Percentiles rank a stretch among this genome's conserved stretches.
These are phyloP conservation scores for Oncorhynchus keta DNA, from an alignment of 2,113 vertebrate species.

Conservation along the genomic window DNA sequence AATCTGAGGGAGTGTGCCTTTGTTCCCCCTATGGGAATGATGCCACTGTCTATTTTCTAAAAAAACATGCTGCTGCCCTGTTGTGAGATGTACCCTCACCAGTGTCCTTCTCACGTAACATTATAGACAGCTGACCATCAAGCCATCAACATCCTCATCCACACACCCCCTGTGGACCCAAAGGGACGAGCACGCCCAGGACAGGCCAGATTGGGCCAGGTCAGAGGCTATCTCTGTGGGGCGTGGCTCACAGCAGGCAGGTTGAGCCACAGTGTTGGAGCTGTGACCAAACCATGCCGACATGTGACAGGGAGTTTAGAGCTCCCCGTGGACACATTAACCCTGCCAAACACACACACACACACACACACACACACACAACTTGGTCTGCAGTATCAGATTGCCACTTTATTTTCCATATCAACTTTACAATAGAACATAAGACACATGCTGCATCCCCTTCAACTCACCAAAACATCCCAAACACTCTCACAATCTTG, in stretches of 20 bases:
- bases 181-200: slow-evolving; percentile 29
- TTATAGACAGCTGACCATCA: slow-evolving; percentile 52
- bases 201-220: slow-evolving; percentile 13
- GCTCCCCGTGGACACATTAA: too few species aligned
- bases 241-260: slow-evolving; percentile 15
- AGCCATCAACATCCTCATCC: slow-evolving; percentile 22
- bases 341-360: not conserved
- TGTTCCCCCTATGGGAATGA: too few species aligned
- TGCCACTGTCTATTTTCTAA: not conserved
- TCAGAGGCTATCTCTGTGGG: not conserved
- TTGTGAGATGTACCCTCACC: slow-evolving; percentile 29
- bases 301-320: too few species aligned
- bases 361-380: not conserved
- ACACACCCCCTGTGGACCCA: slow-evolving; percentile 22
- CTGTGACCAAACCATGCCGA: not conserved
- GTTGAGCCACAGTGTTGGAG: not conserved
- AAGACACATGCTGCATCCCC: not conserved
- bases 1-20: not conserved
- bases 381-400: not conserved
- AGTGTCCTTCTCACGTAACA: slow-evolving; percentile 49
- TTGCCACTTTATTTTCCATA: not conserved
- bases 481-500: slow-evolving; percentile 16
- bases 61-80: slow-evolving; percentile 4
- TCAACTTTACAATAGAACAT: slow-evolving; percentile 20
- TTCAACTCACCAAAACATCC: slow-evolving; percentile 17